Evolutionary conservation across 1,140 invertebrate species (phyloP), one percentile per base, ranked within the genome.

Genomic region (Caerostris extrusa): DNA sequence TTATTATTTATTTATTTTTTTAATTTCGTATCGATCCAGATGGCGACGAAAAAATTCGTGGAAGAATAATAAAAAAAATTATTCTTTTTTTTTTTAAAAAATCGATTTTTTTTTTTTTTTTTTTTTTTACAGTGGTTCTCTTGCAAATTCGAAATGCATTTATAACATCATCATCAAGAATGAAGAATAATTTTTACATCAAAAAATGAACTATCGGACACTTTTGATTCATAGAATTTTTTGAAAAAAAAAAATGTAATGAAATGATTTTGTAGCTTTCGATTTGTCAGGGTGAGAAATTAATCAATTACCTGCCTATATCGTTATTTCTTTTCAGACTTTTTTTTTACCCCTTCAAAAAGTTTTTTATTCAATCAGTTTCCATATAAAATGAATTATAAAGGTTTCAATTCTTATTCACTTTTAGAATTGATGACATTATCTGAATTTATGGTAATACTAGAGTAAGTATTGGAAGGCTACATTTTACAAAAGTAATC

Each of bases 21-120:
- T 61, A 19, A 87, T 93, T 69, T 91, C 77, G 60, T 71, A 93
- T 87, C 60, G 82, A 71, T 53, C 34, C 34, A 53, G 34, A 88
- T 14, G 34, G 34, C 8, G 71, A 5, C 5, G 10, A 88, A 64
- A 50, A 55, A 64, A 64, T 8, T 5, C 19, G 10, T 12, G 12
- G 53, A 50, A 87, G 10, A 58, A 50, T 8, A 10, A 12, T 17
- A 8, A 64, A 88, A 2, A 5, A 12, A 4, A 67, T 64, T 50
- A 64, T 64, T 64, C 10, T 88, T n/a, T 6, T 88, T n/a, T 6
- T 17, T 2, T 17, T 64, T 57, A 50, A 67, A 88, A 64, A 88
- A 88, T 88, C 86, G 58, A 50, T 34, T 34, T 34, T 34, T 34
- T 34, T 34, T 34, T n/a, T n/a, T n/a, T n/a, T n/a, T n/a, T n/a